Base-by-base conservation (phyloP, 2,113 vertebrate genomes). In the Epinephelus fuscoguttatus region DNA sequence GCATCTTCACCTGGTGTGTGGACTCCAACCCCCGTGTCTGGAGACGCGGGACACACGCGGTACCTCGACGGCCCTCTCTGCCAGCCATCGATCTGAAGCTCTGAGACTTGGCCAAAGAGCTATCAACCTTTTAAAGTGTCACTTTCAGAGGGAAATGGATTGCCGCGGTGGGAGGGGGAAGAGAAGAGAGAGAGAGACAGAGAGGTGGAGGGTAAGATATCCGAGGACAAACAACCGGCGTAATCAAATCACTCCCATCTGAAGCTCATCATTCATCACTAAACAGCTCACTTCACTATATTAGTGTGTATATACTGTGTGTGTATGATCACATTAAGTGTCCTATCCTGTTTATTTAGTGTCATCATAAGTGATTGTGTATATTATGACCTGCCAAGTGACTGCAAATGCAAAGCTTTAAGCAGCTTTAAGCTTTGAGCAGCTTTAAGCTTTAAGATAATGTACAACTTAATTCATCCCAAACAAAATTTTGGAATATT, bases 101-200 rank as follows among this genome's bases (percentile, higher is more conserved):
- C 72, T 25, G 70, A 88, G 81, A 78, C 83, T 77, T 30, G 55
- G 88, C 90, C 89, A 82, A 88, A 87, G 84, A 84, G 89, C 90
- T 89, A 89, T 92, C 88, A 91, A 80, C 84, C 92, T 89, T 89
- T 93, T 92, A 87, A 91, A 90, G 89, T 91, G 91, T 93, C 93
- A 90, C 88, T 91, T 94, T 92, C 82, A 90, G 71, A 82, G 80
- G 82, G 79, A 87, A 90, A 90, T 89, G 86, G 91, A 93, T 92
- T 82, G 76, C 5, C 11, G 21, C 11, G 6, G 61, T 61, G 75
- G 84, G 81, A 78, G 60, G 74, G 73, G 71, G 55, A 61, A 69
- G 69, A 66, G 18, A 50, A 59, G 71, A 53, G 57, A 76, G 62
- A 27, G 73, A 66, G 67, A 50, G 37, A 66, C 2, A 47, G 27